phyloP scores from a whole-genome alignment of 2,797 vertebrate genomes.

The Poeciliopsis turneri region DNA sequence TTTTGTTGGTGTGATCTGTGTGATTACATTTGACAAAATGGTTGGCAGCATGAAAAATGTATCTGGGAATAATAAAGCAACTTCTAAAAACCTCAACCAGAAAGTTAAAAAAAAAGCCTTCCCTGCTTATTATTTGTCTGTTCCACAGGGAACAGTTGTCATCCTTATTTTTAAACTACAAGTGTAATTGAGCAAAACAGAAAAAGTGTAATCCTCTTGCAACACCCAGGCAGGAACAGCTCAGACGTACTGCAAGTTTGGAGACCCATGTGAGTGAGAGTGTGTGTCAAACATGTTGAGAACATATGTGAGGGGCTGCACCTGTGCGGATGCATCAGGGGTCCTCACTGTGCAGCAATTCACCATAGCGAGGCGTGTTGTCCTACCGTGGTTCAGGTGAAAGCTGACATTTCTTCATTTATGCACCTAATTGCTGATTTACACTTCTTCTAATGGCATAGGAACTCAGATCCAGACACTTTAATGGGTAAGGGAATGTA shows the following conservation, averaged over 20 bases:
- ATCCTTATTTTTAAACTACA: slow-evolving; percentile 61
- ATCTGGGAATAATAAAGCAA: not conserved
- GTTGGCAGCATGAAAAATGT: not conserved
- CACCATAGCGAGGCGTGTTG: slow-evolving; percentile 52
- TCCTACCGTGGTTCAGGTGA: slow-evolving; percentile 67
- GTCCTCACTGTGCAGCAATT: slow-evolving; percentile 52
- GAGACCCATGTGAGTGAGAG: slow-evolving; percentile 24
- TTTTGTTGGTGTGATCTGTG: not conserved
- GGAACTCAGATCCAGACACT: slow-evolving; percentile 68
- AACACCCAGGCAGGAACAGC: slow-evolving; percentile 51
- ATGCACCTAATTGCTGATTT: slow-evolving; percentile 79
- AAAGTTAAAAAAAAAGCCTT: not conserved
- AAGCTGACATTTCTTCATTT: slow-evolving; percentile 76
- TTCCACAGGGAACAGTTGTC: slow-evolving; percentile 51
- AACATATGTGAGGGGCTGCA: slow-evolving; percentile 7
- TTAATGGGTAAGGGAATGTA: slow-evolving; percentile 69
- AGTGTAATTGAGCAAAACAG: slow-evolving; percentile 66
- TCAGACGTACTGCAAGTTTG: slow-evolving; percentile 41
- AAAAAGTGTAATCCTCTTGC: slow-evolving; percentile 47
- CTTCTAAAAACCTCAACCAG: not conserved
- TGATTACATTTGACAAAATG: not conserved
- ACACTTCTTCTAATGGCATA: slow-evolving; percentile 68
- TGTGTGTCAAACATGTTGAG: slow-evolving; percentile 13
- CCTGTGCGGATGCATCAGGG: slow-evolving; percentile 33
- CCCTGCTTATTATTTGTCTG: slow-evolving; percentile 20